These are phyloP conservation scores for Lithosia quadra DNA, from an alignment of 2,888 invertebrate genomes.

Conservation along the genomic window DNA sequence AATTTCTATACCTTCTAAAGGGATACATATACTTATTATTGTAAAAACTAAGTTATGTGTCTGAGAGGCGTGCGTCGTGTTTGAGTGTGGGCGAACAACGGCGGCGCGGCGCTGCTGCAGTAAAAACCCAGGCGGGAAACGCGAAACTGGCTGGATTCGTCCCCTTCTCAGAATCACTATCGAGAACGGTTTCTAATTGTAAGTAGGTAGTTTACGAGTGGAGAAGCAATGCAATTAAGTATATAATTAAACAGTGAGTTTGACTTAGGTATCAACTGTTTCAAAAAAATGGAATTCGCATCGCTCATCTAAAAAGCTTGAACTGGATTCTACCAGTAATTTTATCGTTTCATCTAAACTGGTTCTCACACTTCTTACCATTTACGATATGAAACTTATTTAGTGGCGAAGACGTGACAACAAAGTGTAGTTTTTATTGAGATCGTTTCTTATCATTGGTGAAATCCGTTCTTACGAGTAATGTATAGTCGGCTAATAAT, in stretches of 20 bases:
- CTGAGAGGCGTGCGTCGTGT: constrained; percentile 36
- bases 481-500: neutral
- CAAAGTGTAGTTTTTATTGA: neutral
- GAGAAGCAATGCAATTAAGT: constrained; percentile 32
- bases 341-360: neutral
- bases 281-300: constrained; percentile 15
- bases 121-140: constrained; percentile 57
- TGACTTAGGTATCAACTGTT: constrained; percentile 25
- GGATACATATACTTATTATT: too few relatives aligned
- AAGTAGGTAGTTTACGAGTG: constrained; percentile 47
- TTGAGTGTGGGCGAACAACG: constrained; percentile 33
- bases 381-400: neutral
- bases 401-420: neutral
- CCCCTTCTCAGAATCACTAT: constrained; percentile 59
- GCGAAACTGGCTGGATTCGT: constrained; percentile 55
- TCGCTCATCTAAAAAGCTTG: neutral
- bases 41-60: constrained; percentile 58
- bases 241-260: constrained; percentile 42
- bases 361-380: neutral
- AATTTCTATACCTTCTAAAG: constrained; percentile 37
- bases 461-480: neutral
- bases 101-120: constrained; percentile 39
- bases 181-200: constrained; percentile 58
- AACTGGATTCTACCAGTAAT: constrained; percentile 5
- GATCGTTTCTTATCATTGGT: neutral